These are phyloP conservation scores for Delphinapterus leucas DNA, from an alignment of 2,113 vertebrate genomes.

Conservation along the genomic window DNA sequence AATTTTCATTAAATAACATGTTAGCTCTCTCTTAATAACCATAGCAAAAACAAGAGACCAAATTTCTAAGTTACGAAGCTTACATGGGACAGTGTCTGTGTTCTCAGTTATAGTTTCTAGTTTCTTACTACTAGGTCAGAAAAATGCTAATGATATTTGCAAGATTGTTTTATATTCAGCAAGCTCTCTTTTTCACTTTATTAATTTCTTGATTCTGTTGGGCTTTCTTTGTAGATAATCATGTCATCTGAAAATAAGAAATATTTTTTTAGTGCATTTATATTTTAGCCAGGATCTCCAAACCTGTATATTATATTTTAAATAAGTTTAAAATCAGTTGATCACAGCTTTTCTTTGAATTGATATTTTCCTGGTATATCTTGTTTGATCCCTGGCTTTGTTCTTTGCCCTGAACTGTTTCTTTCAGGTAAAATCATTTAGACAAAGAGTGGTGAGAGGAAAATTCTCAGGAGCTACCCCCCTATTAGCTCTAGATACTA, in stretches of 20 bases:
- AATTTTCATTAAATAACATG: not conserved
- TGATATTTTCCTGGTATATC: not conserved
- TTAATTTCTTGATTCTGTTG: not conserved
- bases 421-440: not conserved
- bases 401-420: not conserved
- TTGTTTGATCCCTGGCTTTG: not conserved
- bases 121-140: not conserved
- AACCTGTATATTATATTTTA: not conserved
- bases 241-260: not conserved
- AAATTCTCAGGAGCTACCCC: not conserved
- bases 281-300: not conserved
- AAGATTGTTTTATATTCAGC: not conserved
- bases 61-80: not conserved
- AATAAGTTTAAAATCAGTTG: not conserved
- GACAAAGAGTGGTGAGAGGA: not conserved
- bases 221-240: not conserved
- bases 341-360: not conserved
- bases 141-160: not conserved
- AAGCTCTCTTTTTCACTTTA: not conserved
- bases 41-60: not conserved
- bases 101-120: not conserved
- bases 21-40: not conserved
- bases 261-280: not conserved
- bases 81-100: not conserved
- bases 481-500: not conserved